A percentile compares a stretch with the other conserved stretches of the same genome.
These are phyloP conservation scores for Cheilosia variabilis DNA, from an alignment of 2,888 invertebrate genomes.

Conservation along the genomic window DNA sequence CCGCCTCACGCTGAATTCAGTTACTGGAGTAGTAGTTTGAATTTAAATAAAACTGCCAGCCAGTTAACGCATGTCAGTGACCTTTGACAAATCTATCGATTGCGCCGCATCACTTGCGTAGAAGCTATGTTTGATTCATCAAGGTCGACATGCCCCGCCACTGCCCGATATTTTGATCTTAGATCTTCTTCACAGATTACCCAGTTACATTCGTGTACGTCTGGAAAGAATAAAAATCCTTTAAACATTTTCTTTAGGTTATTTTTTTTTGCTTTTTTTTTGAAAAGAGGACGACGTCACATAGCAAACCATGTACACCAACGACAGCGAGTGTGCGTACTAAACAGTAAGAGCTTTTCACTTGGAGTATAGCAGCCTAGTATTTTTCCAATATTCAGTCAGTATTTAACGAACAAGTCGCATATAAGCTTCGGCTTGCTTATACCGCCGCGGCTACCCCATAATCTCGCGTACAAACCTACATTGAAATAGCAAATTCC, in stretches of 20 bases:
- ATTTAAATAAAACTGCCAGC: background rate
- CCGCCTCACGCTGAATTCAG: too few species aligned
- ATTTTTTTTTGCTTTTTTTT: too few species aligned
- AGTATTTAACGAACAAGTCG: conserved; percentile 58
- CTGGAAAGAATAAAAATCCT: background rate
- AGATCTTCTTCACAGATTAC: conserved; percentile 16
- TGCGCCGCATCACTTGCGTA: background rate
- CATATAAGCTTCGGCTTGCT: conserved; percentile 65
- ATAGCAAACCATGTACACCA: background rate
- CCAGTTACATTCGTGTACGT: background rate
- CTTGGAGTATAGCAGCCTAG: too few species aligned
- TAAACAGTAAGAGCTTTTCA: background rate
- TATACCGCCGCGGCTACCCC: conserved; percentile 60
- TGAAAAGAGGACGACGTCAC: too few species aligned
- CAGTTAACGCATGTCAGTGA: background rate
- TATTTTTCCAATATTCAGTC: conserved; percentile 43
- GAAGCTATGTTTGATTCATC: background rate
- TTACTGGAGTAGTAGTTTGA: too few species aligned
- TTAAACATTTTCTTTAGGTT: background rate
- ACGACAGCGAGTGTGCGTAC: conserved; percentile 58
- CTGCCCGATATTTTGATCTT: background rate
- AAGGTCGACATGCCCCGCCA: background rate
- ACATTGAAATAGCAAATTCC: background rate
- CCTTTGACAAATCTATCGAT: conserved; percentile 1
- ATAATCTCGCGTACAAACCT: conserved; percentile 40